Conservation (phyloP, 1,140 invertebrate genomes). For the Drosophila aff. region DNA sequence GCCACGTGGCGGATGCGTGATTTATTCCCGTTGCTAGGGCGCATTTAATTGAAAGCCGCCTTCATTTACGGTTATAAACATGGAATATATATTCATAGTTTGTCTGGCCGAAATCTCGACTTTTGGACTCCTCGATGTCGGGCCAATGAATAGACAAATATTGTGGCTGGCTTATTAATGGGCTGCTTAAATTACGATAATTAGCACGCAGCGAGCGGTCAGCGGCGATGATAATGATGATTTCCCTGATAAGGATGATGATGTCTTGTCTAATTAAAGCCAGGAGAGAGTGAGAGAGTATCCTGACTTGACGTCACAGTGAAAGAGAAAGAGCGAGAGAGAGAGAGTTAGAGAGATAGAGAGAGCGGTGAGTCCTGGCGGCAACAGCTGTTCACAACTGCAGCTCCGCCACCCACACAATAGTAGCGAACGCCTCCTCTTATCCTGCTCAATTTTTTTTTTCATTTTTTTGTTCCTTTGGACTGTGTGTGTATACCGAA, state of each 20-base stretch:
- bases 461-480: background rate
- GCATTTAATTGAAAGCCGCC: slow-evolving; percentile 71
- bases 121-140: slow-evolving; percentile 45
- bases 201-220: slow-evolving; percentile 46
- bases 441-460: background rate
- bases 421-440: slow-evolving; percentile 18
- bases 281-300: slow-evolving; percentile 7
- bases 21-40: slow-evolving; percentile 56
- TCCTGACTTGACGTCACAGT: slow-evolving; percentile 66
- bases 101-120: slow-evolving; percentile 31
- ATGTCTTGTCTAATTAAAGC: slow-evolving; percentile 62
- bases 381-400: slow-evolving; percentile 69
- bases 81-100: slow-evolving; percentile 35
- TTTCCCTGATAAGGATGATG: slow-evolving; percentile 26
- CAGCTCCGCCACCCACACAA: slow-evolving; percentile 50
- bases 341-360: background rate
- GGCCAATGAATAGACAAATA: slow-evolving; percentile 70
- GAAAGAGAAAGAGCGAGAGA: slow-evolving; percentile 2
- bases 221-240: slow-evolving; percentile 7
- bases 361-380: slow-evolving; percentile 8
- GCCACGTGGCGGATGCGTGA: slow-evolving; percentile 69
- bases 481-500: slow-evolving; percentile 55
- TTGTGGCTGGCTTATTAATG: slow-evolving; percentile 74
- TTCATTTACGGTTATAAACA: slow-evolving; percentile 16
- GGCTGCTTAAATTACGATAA: slow-evolving; percentile 54